phyloP scores from a whole-genome alignment of 1,140 invertebrate genomes.

The Trichogramma pretiosum region DNA sequence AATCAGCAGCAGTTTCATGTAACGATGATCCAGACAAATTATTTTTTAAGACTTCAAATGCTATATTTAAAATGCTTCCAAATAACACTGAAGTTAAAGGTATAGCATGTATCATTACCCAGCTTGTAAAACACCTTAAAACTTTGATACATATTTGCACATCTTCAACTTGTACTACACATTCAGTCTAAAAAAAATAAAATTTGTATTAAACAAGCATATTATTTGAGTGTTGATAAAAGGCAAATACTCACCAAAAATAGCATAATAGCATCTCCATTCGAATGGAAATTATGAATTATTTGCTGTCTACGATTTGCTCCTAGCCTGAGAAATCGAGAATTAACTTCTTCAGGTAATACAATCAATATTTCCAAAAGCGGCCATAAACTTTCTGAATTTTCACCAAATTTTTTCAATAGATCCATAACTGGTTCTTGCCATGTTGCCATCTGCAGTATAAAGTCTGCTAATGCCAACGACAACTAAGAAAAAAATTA shows the following conservation, averaged over 20 bases:
- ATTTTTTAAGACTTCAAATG: conserved; percentile 59
- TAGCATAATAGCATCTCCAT: conserved; percentile 58
- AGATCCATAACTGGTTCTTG: conserved; percentile 79
- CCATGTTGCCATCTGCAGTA: conserved; percentile 91
- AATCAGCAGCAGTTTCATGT: conserved; percentile 86
- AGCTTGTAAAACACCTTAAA: conserved; percentile 70
- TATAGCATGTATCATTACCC: conserved; percentile 66
- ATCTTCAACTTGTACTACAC: conserved; percentile 56
- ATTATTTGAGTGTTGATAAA: conserved; percentile 4
- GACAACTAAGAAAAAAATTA: conserved; percentile 55
- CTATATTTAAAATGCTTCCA: conserved; percentile 9
- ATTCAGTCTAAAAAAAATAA: conserved; percentile 46
- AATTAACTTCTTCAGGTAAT: conserved; percentile 92
- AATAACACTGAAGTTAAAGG: conserved; percentile 51
- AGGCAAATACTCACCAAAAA: conserved; percentile 55
- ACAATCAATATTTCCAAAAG: conserved; percentile 87
- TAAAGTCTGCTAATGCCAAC: conserved; percentile 84
- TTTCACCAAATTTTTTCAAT: conserved; percentile 61
- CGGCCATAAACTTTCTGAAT: conserved; percentile 59
- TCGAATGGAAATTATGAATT: conserved; percentile 62
- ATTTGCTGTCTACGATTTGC: conserved; percentile 82
- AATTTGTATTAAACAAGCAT: conserved; percentile 10
- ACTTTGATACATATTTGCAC: conserved; percentile 52
- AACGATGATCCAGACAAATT: conserved; percentile 57
- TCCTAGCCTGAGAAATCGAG: conserved; percentile 69